Evolutionary conservation across 2,113 vertebrate genomes (phyloP).

Genomic region (Eublepharis macularius): DNA sequence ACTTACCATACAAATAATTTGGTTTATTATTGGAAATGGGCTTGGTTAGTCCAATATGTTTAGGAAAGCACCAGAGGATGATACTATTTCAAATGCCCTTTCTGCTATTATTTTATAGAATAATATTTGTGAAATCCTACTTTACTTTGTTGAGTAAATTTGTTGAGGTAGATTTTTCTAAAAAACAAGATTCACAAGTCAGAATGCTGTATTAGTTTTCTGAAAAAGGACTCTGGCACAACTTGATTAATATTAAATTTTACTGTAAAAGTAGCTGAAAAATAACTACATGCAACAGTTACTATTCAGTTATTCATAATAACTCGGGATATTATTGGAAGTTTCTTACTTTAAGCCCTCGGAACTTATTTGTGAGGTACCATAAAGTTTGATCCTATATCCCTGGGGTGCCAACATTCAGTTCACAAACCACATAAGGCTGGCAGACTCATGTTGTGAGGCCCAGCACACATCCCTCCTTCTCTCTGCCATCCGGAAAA

Average conservation of each 20-base stretch:
- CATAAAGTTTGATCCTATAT: neutral
- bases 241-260: slow-evolving; percentile 31
- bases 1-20: neutral
- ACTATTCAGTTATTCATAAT: slow-evolving; percentile 14
- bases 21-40: neutral
- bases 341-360: neutral
- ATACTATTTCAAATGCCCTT: slow-evolving; percentile 20
- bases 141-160: neutral
- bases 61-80: slow-evolving; percentile 3
- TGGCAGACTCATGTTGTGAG: too few relatives aligned
- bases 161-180: neutral
- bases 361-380: neutral
- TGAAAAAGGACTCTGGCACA: slow-evolving; percentile 4
- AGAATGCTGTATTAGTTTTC: slow-evolving; percentile 28
- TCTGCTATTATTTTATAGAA: neutral
- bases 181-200: neutral
- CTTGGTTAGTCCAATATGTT: neutral
- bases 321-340: neutral
- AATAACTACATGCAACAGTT: rapidly evolving
- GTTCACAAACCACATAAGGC: too few relatives aligned
- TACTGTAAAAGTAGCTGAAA: neutral
- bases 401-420: neutral
- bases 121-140: slow-evolving; percentile 18
- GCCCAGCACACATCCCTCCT: too few relatives aligned
- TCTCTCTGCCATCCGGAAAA: too few relatives aligned